Base-by-base conservation (phyloP, 2,888 invertebrate species). In the Matsumyia berberina region DNA sequence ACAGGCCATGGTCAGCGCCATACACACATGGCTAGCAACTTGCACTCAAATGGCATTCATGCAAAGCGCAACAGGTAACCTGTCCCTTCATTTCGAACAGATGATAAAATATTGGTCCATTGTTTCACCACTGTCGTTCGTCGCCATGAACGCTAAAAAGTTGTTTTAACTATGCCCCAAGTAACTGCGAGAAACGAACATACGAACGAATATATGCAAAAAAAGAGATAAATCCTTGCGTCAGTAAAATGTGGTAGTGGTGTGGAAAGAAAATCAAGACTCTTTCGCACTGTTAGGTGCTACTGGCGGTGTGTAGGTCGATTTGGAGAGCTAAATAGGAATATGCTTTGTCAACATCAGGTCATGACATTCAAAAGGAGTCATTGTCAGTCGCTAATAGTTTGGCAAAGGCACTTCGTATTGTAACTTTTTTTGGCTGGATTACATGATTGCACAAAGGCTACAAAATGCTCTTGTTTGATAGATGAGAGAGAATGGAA, bases 41-140 rank as follows among this genome's bases (percentile, higher is more conserved):
- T 49, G 55, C 76, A 58, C 33, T 64, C 55, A 11, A 77, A 78
- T 82, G 51, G 66, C 70, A 76, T 64, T 77, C 62, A 76, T 17
- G 46, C 35, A 33, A 69, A 62, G 60, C 58, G 60, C 73, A 64
- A 79, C 79, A 79, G 49, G 60, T 70, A 58, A 81, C 78, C 86
- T 86, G 86, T 87, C 86, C 86, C 83, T 86, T 86, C 74, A 64
- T 66, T 77, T 77, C 72, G 74, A 74, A 85, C 79, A 83, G 87
- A 88, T 86, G 87, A 88, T 88, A 88, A 88, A 87, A 88, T 88
- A 88, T 88, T 86, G 88, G 87, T 86, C 87, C 88, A 88, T 88
- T 88, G 88, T 88, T 82, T 86, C 79, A 53, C 73, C 73, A 62
- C 37, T 33, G 78, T 72, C 79, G 80, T 85, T 72, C 57, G 58